Evolutionary conservation across 2,797 vertebrate genomes (phyloP).

Genomic region (Oreortyx pictus): DNA sequence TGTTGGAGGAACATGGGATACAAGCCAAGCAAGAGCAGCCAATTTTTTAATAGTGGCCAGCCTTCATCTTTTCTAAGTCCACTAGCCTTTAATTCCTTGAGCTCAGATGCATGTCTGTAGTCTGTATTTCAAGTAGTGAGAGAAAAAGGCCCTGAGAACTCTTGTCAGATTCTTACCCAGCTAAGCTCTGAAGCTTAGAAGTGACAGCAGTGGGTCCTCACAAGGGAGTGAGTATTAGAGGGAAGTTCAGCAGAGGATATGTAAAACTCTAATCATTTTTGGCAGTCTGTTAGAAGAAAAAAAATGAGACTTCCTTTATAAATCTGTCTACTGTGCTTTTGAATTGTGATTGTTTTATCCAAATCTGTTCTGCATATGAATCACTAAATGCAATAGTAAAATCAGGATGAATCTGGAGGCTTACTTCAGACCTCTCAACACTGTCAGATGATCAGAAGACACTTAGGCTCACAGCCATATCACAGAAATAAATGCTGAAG

Average conservation of each 20-base stretch:
- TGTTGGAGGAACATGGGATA: not conserved
- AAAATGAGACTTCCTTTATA: not conserved
- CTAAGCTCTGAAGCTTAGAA: not conserved
- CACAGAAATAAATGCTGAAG: constrained; percentile 16
- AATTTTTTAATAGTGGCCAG: not conserved
- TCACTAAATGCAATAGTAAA: not conserved
- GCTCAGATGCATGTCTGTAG: not conserved
- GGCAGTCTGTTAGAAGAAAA: not conserved
- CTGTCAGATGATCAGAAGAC: not conserved
- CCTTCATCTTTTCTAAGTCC: not conserved
- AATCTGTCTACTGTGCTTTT: not conserved
- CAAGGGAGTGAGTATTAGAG: not conserved
- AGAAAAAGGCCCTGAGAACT: not conserved
- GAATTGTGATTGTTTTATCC: not conserved
- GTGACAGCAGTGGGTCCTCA: not conserved
- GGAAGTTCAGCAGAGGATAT: not conserved
- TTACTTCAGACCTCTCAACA: not conserved
- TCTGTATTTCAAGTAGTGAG: not conserved
- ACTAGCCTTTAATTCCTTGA: not conserved
- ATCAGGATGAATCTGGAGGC: not conserved
- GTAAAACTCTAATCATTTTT: constrained; percentile 1
- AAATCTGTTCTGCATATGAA: not conserved
- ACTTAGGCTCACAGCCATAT: not conserved
- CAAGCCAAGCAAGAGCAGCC: not conserved
- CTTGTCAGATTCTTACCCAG: not conserved